Evolutionary conservation across 1,140 invertebrate genomes (phyloP), one percentile per base, ranked within the genome.

Genomic region (Scaptomyza graminum): DNA sequence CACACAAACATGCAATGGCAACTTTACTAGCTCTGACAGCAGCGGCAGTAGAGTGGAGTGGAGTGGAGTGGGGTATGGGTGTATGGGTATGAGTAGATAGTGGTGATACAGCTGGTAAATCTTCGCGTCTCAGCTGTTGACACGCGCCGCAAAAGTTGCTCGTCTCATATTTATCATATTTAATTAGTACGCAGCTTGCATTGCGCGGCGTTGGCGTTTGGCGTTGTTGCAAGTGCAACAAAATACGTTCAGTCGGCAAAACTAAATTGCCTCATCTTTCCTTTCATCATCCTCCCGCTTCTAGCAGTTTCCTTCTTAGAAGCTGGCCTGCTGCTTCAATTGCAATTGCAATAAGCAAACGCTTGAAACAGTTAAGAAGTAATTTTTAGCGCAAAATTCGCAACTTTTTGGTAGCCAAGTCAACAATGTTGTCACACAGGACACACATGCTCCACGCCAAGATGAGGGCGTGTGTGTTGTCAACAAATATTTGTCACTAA

Each of bases 91-190:
- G 34, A 8, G 4, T 9, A n/a, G 25, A 4, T 11, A 37, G 34
- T 41, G 41, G 4, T 31, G 28, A 2, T 41, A 61, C 41, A 43
- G 9, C 41, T 55, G 50, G 39, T 47, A 52, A 39, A 39, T 52
- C 49, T 28, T 34, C 31, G 39, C 52, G 41, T 57, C 73, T 73
- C 68, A 70, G 72, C 63, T 76, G 82, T 79, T 79, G 83, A 88
- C 82, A 88, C 64, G 75, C 68, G 65, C 49, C 76, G 51, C 60
- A 70, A 80, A 85, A 51, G 73, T 85, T 70, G 62, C 55, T 66
- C 81, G 65, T 77, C 77, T 84, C 82, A 77, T 85, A 84, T 87
- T 84, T 87, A 79, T 88, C 78, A 76, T 88, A 87, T 87, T 87
- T 83, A 87, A 87, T 87, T 87, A 87, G 83, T 79, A 52, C 54